Evolutionary conservation across 2,888 invertebrate species (phyloP).

Genomic region (Aspidapion aeneum): DNA sequence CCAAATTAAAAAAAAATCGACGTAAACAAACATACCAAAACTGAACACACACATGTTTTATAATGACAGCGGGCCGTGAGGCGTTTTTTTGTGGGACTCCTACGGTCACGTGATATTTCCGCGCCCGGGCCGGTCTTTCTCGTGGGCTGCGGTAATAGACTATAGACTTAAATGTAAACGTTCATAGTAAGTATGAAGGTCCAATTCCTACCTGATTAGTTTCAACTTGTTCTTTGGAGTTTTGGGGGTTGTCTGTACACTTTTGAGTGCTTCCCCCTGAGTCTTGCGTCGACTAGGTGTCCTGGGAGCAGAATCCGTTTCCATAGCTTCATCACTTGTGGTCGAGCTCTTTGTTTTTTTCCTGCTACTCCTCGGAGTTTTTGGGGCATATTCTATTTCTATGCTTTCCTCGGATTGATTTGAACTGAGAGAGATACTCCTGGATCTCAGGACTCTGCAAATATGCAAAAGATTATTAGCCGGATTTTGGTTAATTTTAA

Average conservation of each 20-base stretch:
- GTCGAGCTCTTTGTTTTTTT: slow-evolving; percentile 2
- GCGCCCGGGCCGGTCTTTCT: too few species aligned
- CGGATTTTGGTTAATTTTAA: background rate
- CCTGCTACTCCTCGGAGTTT: background rate
- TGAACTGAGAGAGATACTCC: background rate
- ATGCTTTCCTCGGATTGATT: background rate
- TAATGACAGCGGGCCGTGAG: too few species aligned
- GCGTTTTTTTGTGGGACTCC: too few species aligned
- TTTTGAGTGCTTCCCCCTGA: slow-evolving; percentile 5
- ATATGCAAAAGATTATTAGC: background rate
- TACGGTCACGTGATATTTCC: too few species aligned
- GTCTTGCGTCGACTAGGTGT: slow-evolving; percentile 21
- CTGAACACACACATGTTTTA: too few species aligned
- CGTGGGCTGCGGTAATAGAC: background rate
- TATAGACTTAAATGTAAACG: background rate
- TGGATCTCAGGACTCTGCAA: slow-evolving; percentile 9
- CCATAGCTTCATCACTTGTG: background rate
- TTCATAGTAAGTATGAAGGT: background rate
- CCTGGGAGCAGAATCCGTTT: slow-evolving; percentile 20
- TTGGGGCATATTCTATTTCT: background rate
- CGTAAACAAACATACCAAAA: too few species aligned
- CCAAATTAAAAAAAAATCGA: too few species aligned
- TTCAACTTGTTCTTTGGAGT: slow-evolving; percentile 43
- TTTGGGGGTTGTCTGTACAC: slow-evolving; percentile 16
- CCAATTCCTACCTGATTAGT: slow-evolving; percentile 32